phyloP scores from a whole-genome alignment of 2,113 vertebrate genomes.

The Haemorhous mexicanus region DNA sequence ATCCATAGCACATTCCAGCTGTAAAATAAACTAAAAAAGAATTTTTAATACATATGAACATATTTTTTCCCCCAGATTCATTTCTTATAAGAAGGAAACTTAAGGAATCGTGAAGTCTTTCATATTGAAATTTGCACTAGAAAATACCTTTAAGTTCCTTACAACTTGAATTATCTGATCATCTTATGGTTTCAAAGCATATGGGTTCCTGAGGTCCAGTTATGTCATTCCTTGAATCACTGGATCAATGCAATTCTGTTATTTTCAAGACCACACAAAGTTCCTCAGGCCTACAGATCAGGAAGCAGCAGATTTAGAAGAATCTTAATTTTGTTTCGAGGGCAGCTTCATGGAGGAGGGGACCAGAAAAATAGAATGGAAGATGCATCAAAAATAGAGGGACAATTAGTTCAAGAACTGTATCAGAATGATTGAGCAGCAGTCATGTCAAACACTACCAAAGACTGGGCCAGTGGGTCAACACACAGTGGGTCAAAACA shows the following conservation, averaged over 20 bases:
- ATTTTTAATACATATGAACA: neutral
- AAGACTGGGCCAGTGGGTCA: neutral
- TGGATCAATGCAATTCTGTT: neutral
- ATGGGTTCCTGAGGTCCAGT: neutral
- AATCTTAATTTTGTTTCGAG: neutral
- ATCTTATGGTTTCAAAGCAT: neutral
- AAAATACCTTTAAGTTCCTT: neutral
- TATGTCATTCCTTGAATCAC: neutral
- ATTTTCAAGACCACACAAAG: neutral
- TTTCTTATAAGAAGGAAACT: neutral
- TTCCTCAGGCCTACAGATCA: neutral
- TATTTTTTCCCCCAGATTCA: neutral
- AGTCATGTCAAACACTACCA: fast-evolving
- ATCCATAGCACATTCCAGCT: constrained; percentile 21
- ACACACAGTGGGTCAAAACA: neutral
- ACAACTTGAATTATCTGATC: neutral
- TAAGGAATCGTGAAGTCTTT: neutral
- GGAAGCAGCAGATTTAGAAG: neutral
- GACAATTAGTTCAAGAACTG: neutral
- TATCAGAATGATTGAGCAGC: neutral
- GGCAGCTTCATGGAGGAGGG: neutral
- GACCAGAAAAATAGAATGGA: neutral
- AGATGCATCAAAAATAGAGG: neutral
- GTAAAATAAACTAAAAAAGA: constrained; percentile 1
- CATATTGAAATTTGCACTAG: neutral